Percentiles rank a stretch among this genome's conserved stretches.
These are phyloP conservation scores for Clarias macrocephalus DNA, from an alignment of 2,113 vertebrate species.

Conservation along the genomic window DNA sequence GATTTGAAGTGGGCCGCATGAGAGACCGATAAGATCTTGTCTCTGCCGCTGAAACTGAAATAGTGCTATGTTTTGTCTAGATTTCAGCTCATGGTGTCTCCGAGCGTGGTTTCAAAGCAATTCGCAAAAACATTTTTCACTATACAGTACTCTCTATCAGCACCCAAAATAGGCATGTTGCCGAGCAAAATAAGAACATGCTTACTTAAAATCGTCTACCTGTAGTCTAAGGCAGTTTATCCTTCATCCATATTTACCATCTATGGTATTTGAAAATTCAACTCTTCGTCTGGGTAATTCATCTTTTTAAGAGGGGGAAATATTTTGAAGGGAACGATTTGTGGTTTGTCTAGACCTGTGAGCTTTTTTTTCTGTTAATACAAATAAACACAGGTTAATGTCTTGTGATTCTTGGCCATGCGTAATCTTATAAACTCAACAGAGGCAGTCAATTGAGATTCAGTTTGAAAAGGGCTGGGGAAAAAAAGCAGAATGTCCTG, in stretches of 20 bases:
- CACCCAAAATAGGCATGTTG: neutral
- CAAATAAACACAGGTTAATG: neutral
- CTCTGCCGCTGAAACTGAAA: slow-evolving; percentile 8
- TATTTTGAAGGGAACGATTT: neutral
- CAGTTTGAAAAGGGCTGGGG: neutral
- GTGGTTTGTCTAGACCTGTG: neutral
- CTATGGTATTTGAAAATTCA: neutral
- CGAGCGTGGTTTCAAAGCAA: neutral
- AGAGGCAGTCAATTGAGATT: neutral
- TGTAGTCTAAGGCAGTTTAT: neutral
- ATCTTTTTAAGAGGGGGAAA: neutral
- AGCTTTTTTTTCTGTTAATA: neutral
- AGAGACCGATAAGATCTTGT: slow-evolving; percentile 9
- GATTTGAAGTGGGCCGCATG: slow-evolving; percentile 16
- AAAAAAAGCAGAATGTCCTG: neutral
- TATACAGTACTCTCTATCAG: neutral
- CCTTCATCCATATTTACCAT: neutral
- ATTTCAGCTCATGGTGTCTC: neutral
- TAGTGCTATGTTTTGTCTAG: slow-evolving; percentile 6
- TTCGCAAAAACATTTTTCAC: neutral
- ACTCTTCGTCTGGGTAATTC: neutral
- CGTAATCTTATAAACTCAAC: neutral
- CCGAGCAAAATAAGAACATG: neutral
- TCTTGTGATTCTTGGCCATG: neutral
- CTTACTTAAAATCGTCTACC: neutral